phyloP scores from a whole-genome alignment of 1,140 invertebrate genomes.

The Heterodera schachtii region DNA sequence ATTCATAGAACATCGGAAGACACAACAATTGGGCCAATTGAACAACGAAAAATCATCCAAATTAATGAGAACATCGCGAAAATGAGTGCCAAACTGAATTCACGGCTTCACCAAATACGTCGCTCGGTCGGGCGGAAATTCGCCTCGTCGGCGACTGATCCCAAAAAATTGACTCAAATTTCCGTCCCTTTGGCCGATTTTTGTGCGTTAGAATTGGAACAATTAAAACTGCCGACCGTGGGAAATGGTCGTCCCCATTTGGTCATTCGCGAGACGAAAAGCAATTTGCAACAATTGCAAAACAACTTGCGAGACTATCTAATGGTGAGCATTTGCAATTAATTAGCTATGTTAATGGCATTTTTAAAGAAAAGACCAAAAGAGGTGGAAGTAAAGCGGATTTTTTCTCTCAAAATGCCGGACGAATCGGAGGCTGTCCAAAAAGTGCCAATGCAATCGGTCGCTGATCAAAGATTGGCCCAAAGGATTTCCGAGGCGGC shows the following conservation, averaged over 20 bases:
- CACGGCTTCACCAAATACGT: slow-evolving; percentile 8
- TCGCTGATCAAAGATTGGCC: not conserved
- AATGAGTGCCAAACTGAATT: slow-evolving; percentile 16
- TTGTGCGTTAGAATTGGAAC: slow-evolving; percentile 27
- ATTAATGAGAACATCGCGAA: slow-evolving; percentile 25
- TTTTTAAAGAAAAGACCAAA: not conserved
- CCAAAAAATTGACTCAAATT: not conserved
- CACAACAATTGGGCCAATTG: slow-evolving; percentile 7
- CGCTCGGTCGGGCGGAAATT: not conserved
- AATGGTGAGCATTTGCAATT: not conserved
- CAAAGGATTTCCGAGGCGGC: not conserved
- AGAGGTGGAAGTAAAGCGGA: not conserved
- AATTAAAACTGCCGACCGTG: slow-evolving; percentile 9
- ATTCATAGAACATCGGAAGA: not conserved
- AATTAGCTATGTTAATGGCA: not conserved
- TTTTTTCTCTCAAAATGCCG: not conserved
- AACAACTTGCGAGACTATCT: not conserved
- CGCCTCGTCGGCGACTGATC: not conserved
- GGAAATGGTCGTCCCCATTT: not conserved
- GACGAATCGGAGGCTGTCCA: not conserved
- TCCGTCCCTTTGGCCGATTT: slow-evolving; percentile 9
- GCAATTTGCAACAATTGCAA: not conserved
- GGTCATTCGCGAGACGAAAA: not conserved
- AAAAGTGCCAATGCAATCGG: not conserved
- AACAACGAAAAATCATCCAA: slow-evolving; percentile 22